phyloP scores from a whole-genome alignment of 2,113 vertebrate species.

The Synchiropus splendidus region DNA sequence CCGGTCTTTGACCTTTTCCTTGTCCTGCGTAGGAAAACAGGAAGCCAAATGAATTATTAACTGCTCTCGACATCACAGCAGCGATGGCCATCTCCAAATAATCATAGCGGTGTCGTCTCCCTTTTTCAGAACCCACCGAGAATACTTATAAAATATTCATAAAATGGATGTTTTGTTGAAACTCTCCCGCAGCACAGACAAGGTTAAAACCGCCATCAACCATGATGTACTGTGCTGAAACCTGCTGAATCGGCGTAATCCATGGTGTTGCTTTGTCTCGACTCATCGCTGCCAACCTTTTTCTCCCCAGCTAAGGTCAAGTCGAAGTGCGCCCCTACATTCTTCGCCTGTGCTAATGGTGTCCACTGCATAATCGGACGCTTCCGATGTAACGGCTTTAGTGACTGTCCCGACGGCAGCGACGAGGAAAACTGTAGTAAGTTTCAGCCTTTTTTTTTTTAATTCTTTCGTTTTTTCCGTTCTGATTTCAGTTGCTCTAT shows the following conservation, averaged over 20 bases:
- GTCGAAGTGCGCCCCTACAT: conserved; percentile 84
- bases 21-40: conserved; percentile 14
- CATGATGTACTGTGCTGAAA: conserved; percentile 8
- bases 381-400: conserved; percentile 91
- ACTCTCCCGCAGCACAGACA: conserved; percentile 4
- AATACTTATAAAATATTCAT: too few relatives aligned
- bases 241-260: conserved; percentile 16
- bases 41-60: conserved; percentile 29
- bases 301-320: conserved; percentile 76
- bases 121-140: too few relatives aligned
- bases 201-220: conserved; percentile 24
- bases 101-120: too few relatives aligned
- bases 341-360: conserved; percentile 88
- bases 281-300: not conserved
- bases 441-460: conserved; percentile 52
- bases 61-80: conserved; percentile 6
- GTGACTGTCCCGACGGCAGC: conserved; percentile 90
- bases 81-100: not conserved
- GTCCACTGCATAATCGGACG: conserved; percentile 96
- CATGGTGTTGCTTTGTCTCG: conserved; percentile 8
- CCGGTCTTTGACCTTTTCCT: conserved; percentile 10
- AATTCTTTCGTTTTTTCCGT: too few relatives aligned
- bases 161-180: not conserved
- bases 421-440: conserved; percentile 98
- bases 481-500: too few relatives aligned